Percentiles rank a stretch among this genome's conserved stretches.
These are phyloP conservation scores for Ptiloglossa arizonensis DNA, from an alignment of 1,140 invertebrate genomes.

Conservation along the genomic window DNA sequence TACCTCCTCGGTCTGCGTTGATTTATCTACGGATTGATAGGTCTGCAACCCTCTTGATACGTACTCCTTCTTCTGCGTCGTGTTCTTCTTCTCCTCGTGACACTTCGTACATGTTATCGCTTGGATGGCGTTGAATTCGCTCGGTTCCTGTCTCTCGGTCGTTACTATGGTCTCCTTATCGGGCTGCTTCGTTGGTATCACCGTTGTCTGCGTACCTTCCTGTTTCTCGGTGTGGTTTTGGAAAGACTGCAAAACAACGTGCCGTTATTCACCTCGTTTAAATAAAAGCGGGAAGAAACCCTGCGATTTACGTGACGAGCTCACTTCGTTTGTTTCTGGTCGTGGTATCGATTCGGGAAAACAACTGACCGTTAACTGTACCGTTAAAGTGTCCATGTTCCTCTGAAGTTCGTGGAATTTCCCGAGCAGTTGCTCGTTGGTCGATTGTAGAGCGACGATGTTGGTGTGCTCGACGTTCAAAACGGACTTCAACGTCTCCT, in stretches of 20 bases:
- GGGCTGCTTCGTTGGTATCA: neutral
- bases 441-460: slow-evolving; percentile 66
- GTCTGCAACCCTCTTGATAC: neutral
- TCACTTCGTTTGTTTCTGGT: no score
- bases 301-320: no score
- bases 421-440: slow-evolving; percentile 72
- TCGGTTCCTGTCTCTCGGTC: neutral
- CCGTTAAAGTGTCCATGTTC: slow-evolving; percentile 74
- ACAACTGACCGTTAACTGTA: slow-evolving; percentile 74
- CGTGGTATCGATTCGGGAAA: slow-evolving; percentile 4
- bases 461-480: slow-evolving; percentile 72
- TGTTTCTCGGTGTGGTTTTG: slow-evolving; percentile 53
- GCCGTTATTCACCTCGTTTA: no score
- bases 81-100: slow-evolving; percentile 23
- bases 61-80: neutral
- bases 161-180: neutral
- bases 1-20: slow-evolving; percentile 23
- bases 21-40: neutral
- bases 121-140: neutral
- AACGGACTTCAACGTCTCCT: slow-evolving; percentile 68
- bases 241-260: slow-evolving; percentile 61
- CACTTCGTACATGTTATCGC: slow-evolving; percentile 28
- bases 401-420: slow-evolving; percentile 77
- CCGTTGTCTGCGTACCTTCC: neutral
- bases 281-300: no score